phyloP scores from a whole-genome alignment of 2,888 invertebrate species.

The Chrysolina americana region DNA sequence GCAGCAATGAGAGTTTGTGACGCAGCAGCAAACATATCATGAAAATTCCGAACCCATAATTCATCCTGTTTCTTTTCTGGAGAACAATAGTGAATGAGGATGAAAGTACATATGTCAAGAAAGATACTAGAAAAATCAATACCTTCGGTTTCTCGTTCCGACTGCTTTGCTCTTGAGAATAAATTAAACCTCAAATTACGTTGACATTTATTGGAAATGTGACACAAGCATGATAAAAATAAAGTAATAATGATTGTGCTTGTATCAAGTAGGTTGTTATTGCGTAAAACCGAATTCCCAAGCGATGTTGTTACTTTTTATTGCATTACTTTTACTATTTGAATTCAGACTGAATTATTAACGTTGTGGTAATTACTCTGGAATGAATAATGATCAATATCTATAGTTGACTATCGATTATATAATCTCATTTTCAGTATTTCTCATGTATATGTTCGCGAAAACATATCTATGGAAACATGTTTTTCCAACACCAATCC shows the following conservation, averaged over 20 bases:
- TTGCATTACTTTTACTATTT: constrained; percentile 14
- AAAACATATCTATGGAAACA: too few species aligned
- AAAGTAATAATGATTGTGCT: constrained; percentile 21
- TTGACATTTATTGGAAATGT: constrained; percentile 30
- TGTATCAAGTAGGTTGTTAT: constrained; percentile 15
- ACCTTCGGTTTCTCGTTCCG: neutral
- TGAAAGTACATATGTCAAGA: neutral
- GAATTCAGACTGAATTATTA: neutral
- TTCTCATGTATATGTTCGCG: neutral
- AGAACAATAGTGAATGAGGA: neutral
- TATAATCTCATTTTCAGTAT: too few species aligned
- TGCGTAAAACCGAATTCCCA: constrained; percentile 11
- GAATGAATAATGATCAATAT: constrained; percentile 2
- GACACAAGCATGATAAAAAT: constrained; percentile 22
- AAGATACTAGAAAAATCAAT: neutral
- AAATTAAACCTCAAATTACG: constrained; percentile 24
- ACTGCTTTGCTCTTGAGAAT: constrained; percentile 25
- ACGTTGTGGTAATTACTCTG: neutral
- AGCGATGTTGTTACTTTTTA: constrained; percentile 21
- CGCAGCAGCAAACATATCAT: neutral
- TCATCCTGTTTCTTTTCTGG: neutral
- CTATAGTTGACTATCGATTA: neutral
- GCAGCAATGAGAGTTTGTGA: neutral
- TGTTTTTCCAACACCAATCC: too few species aligned
- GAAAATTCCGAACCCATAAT: neutral